A percentile compares a stretch with the other conserved stretches of the same genome.
Evolutionary conservation across 2,113 vertebrate species (phyloP).

Genomic region (Monarcha castaneiventris): DNA sequence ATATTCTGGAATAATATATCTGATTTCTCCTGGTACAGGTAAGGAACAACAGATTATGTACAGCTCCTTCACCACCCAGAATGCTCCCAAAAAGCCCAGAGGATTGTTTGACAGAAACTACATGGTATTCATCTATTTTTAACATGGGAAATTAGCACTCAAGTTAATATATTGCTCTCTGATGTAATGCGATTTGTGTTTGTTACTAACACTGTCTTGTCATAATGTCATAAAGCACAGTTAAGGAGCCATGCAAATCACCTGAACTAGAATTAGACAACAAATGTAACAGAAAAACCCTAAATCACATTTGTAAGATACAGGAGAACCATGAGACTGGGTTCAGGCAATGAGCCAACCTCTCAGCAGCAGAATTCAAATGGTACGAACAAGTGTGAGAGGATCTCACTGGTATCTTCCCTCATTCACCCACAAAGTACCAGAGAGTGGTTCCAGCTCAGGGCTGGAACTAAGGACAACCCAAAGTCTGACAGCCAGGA

Average conservation of each 20-base stretch:
- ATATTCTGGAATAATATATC: not conserved
- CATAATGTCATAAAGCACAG: not conserved
- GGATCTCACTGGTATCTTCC: not conserved
- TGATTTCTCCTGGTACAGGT: not conserved
- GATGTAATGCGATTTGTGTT: rapidly evolving
- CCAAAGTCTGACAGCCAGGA: not conserved
- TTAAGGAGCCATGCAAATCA: not conserved
- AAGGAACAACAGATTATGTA: not conserved
- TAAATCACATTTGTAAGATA: not conserved
- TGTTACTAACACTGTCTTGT: not conserved
- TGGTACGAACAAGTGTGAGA: not conserved
- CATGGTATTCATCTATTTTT: not conserved
- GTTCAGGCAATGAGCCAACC: not conserved
- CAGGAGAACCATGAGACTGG: not conserved
- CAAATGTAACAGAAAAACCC: not conserved
- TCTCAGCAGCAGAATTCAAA: not conserved
- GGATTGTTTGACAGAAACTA: not conserved
- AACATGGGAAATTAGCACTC: not conserved
- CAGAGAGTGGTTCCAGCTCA: not conserved
- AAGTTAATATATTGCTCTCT: not conserved
- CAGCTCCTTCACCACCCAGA: not conserved
- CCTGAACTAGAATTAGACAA: not conserved
- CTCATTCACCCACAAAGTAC: not conserved
- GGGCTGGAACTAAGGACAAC: not conserved
- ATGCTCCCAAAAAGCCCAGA: not conserved